phyloP scores from a whole-genome alignment of 1,140 invertebrate species.

The Drosophila bocki region DNA sequence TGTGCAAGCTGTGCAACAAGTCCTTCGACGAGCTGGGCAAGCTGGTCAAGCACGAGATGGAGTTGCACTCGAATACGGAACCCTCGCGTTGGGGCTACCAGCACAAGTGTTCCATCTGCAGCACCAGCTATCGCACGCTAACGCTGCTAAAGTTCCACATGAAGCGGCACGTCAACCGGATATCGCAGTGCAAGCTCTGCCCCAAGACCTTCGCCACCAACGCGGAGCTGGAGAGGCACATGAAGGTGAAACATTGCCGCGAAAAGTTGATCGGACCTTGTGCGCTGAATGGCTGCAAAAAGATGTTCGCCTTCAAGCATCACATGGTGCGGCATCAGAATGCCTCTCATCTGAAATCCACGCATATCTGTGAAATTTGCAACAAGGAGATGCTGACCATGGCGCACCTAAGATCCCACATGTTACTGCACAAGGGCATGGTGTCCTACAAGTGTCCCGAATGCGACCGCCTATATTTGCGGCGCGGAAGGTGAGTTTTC shows the following conservation, averaged over 20 bases:
- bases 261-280: slow-evolving; percentile 48
- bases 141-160: slow-evolving; percentile 70
- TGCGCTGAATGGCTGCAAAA: slow-evolving; percentile 48
- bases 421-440: slow-evolving; percentile 38
- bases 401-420: slow-evolving; percentile 49
- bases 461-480: slow-evolving; percentile 60
- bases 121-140: slow-evolving; percentile 55
- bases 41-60: slow-evolving; percentile 58
- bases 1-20: slow-evolving; percentile 64
- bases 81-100: slow-evolving; percentile 25
- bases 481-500: slow-evolving; percentile 53
- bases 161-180: slow-evolving; percentile 58
- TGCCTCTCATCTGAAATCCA: slow-evolving; percentile 45
- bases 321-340: slow-evolving; percentile 75
- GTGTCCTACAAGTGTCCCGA: slow-evolving; percentile 59
- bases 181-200: slow-evolving; percentile 52
- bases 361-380: slow-evolving; percentile 55
- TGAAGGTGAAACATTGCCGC: slow-evolving; percentile 37
- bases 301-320: slow-evolving; percentile 71
- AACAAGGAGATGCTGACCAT: slow-evolving; percentile 42
- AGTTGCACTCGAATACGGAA: slow-evolving; percentile 46
- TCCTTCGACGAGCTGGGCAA: slow-evolving; percentile 66
- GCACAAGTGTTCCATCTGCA: slow-evolving; percentile 62
- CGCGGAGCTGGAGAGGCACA: slow-evolving; percentile 51
- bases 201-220: slow-evolving; percentile 44